A percentile compares a stretch with the other conserved stretches of the same genome.
These are phyloP conservation scores for Anas platyrhynchos DNA, from an alignment of 2,113 vertebrate genomes.

Conservation along the genomic window DNA sequence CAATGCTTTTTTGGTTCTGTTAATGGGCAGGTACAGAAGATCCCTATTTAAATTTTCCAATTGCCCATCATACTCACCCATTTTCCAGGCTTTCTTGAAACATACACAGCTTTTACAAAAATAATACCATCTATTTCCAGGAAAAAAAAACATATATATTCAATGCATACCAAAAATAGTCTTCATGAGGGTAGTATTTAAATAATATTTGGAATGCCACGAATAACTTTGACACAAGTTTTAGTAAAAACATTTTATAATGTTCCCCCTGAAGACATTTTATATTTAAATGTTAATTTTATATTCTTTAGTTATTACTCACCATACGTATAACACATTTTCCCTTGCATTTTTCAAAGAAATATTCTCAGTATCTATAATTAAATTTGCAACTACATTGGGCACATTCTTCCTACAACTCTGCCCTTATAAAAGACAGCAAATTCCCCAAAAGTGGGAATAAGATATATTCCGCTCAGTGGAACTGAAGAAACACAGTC, in stretches of 20 bases:
- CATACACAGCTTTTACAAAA: background rate
- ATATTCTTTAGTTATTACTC: background rate
- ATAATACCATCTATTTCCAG: background rate
- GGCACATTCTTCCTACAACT: background rate
- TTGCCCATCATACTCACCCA: background rate
- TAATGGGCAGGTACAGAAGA: background rate
- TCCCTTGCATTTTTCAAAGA: background rate
- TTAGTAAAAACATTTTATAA: background rate
- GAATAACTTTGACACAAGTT: background rate
- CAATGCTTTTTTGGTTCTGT: background rate
- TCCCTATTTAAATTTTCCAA: background rate
- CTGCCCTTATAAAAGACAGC: background rate
- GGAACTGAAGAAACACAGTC: background rate
- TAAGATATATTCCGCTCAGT: background rate
- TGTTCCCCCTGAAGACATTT: background rate
- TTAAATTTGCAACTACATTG: background rate
- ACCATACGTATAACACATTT: background rate
- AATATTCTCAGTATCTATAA: background rate
- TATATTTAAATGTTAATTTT: background rate
- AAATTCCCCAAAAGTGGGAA: background rate
- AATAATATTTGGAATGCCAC: background rate
- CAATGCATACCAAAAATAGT: background rate
- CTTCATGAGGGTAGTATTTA: background rate
- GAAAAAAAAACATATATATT: background rate
- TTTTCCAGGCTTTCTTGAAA: background rate